Percentiles rank a stretch among this genome's conserved stretches.
Conservation (phyloP, 1,140 invertebrate species). For the Ceratosolen fusciceps region DNA sequence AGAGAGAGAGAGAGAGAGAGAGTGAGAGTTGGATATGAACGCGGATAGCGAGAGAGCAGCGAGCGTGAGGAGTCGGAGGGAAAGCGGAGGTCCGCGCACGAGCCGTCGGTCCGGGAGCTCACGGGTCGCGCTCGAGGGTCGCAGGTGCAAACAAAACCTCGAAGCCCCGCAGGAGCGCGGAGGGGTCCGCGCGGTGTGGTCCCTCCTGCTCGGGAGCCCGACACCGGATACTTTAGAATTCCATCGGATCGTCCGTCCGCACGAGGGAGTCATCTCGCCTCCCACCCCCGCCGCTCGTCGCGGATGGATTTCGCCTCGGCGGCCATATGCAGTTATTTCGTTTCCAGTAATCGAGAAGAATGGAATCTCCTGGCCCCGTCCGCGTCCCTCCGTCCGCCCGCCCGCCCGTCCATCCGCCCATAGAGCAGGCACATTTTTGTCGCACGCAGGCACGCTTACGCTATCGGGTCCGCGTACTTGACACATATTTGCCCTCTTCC, state of each 20-base stretch:
- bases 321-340: constrained; percentile 32
- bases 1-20: not conserved
- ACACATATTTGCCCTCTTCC: constrained; percentile 21
- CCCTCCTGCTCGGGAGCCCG: constrained; percentile 13
- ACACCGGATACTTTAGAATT: constrained; percentile 48
- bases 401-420: too few species aligned
- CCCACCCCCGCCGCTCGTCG: too few species aligned
- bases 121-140: constrained; percentile 4
- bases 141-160: constrained; percentile 49
- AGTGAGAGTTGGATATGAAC: too few species aligned
- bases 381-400: too few species aligned
- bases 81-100: not conserved
- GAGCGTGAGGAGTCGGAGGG: not conserved
- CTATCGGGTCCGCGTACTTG: constrained; percentile 15
- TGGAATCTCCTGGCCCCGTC: constrained; percentile 30
- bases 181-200: constrained; percentile 21
- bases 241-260: constrained; percentile 37
- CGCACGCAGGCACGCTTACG: constrained; percentile 45
- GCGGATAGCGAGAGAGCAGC: not conserved
- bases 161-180: constrained; percentile 25
- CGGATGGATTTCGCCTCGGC: constrained; percentile 34
- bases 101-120: too few species aligned
- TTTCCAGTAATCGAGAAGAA: constrained; percentile 49
- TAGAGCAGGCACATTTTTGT: constrained; percentile 38
- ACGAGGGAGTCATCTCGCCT: constrained; percentile 24